phyloP scores from a whole-genome alignment of 2,888 invertebrate genomes.

The Diaphora mendica region DNA sequence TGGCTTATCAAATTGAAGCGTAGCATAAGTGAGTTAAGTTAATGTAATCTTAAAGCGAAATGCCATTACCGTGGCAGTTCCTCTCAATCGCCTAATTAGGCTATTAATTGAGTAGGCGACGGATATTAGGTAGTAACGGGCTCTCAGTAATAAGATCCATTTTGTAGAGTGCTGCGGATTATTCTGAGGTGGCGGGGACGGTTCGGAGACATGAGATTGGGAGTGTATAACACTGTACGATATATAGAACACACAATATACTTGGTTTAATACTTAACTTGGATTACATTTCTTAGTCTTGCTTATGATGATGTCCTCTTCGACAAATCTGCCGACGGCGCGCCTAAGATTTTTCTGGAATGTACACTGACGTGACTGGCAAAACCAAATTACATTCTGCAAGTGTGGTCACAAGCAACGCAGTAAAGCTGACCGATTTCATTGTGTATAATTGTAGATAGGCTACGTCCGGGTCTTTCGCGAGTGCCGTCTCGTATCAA shows the following conservation, averaged over 20 bases:
- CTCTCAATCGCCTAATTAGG: constrained; percentile 66
- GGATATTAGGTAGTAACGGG: constrained; percentile 57
- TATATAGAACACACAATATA: background rate
- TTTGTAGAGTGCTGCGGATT: constrained; percentile 55
- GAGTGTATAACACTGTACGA: background rate
- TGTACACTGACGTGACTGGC: too few relatives aligned
- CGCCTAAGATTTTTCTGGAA: too few relatives aligned
- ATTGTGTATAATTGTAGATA: too few relatives aligned
- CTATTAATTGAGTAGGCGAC: constrained; percentile 63
- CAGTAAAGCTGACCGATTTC: too few relatives aligned
- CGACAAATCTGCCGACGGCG: too few relatives aligned
- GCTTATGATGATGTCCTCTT: too few relatives aligned
- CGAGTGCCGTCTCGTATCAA: too few relatives aligned
- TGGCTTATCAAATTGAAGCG: constrained; percentile 48
- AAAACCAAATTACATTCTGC: too few relatives aligned
- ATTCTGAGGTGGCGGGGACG: constrained; percentile 32
- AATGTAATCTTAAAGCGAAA: constrained; percentile 60
- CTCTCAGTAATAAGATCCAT: constrained; percentile 48
- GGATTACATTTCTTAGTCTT: too few relatives aligned
- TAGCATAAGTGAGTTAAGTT: constrained; percentile 54
- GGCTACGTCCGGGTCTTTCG: too few relatives aligned
- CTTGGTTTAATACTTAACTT: too few relatives aligned
- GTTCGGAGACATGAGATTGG: background rate
- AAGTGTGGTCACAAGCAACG: too few relatives aligned
- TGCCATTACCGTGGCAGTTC: constrained; percentile 58